Evolutionary conservation across 2,797 vertebrate genomes (phyloP), one percentile per base, ranked within the genome.

Genomic region (Botia almorhae): DNA sequence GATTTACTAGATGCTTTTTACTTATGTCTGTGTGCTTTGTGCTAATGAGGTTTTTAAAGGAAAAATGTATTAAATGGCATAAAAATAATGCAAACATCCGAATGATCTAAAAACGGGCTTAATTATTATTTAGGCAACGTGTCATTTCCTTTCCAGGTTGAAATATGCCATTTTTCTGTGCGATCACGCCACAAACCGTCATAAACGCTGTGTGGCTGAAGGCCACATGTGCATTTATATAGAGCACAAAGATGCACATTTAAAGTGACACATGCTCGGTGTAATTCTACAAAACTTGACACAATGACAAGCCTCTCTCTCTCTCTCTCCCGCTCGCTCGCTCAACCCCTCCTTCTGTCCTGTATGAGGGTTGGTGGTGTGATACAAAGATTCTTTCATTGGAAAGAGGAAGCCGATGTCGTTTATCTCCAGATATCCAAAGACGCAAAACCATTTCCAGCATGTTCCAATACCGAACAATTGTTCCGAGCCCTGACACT

Each of bases 361-460:
- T 43, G 7, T 60, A 69, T n/a, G 63, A 74, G 63, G 48, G 53
- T 23, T 33, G 51, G 12, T 60, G 71, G 16, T 50, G 43, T 67
- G 17, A 73, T 46, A 81, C 71, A 81, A 81, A 69, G 71, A 61
- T 69, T 29, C 67, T 53, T 75, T 81, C 67, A 53, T 81, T 60
- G 53, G 43, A 69, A 43, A 53, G 55, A 81, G 64, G 72, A 81
- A 76, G 46, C 12, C 33, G 17, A 39, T 50, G 17, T 33, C 12
- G n/a, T n/a, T 39, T 74, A 51, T 58, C 19, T 48, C 14, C 53
- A 46, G 61, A 2, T 36, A 16, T 7, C 16, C 51, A 55, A 53
- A 55, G 16, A 19, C 70, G 19, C 36, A 23, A 6, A 43, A 13
- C 12, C 46, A n/a, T 50, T 65, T 64, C 55, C 63, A 56, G 23